phyloP scores from a whole-genome alignment of 1,140 invertebrate species.

The Drosophila kikkawai region DNA sequence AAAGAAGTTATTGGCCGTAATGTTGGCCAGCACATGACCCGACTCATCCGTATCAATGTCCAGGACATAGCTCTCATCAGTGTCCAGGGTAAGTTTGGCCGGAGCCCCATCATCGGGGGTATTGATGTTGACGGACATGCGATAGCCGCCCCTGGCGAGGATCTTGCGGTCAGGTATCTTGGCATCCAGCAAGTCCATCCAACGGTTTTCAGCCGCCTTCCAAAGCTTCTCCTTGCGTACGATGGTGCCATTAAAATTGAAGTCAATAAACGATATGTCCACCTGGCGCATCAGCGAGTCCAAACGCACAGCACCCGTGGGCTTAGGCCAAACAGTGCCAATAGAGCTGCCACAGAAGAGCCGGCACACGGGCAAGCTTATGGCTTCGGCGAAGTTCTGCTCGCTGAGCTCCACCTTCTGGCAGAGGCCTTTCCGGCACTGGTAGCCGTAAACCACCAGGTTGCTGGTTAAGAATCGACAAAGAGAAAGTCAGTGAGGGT shows the following conservation, averaged over 20 bases:
- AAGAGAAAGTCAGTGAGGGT: conserved; percentile 22
- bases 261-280: conserved; percentile 84
- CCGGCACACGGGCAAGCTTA: conserved; percentile 88
- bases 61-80: conserved; percentile 90
- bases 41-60: conserved; percentile 85
- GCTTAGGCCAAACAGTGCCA: conserved; percentile 90
- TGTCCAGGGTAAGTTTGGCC: conserved; percentile 86
- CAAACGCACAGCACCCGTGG: conserved; percentile 87
- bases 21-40: conserved; percentile 86
- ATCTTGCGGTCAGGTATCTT: conserved; percentile 65
- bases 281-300: conserved; percentile 87
- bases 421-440: conserved; percentile 86
- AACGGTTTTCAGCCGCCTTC: conserved; percentile 62
- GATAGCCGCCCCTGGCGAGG: conserved; percentile 64
- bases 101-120: conserved; percentile 24
- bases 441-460: conserved; percentile 86
- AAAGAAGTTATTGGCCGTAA: conserved; percentile 89
- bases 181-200: conserved; percentile 53
- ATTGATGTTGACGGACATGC: conserved; percentile 74
- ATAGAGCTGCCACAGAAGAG: conserved; percentile 87
- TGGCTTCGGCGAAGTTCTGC: conserved; percentile 85
- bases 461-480: conserved; percentile 37
- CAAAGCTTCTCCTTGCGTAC: conserved; percentile 62
- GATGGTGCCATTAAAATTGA: conserved; percentile 42
- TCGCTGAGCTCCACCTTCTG: conserved; percentile 86